Conservation (phyloP, 2,888 invertebrate species). For the Digitonthophagus gazella region DNA sequence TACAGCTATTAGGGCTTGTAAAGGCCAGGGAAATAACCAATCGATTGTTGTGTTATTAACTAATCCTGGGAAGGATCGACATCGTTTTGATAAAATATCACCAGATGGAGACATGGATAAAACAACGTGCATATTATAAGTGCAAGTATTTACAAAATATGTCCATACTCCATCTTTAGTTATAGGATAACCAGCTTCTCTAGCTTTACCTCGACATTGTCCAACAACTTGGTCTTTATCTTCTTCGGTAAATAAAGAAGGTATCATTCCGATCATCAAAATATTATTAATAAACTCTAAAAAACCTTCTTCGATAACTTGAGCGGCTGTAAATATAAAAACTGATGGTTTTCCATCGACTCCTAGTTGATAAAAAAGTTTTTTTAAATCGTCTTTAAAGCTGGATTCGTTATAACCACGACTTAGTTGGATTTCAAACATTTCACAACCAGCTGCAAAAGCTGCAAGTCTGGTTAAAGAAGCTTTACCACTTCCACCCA, state of each 20-base stretch:
- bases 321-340: conserved; percentile 81
- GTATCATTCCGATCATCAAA: conserved; percentile 80
- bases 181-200: conserved; percentile 68
- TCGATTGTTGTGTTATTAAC: conserved; percentile 91
- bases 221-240: conserved; percentile 82
- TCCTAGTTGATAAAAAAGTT: conserved; percentile 72
- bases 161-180: conserved; percentile 84
- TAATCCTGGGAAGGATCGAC: conserved; percentile 87
- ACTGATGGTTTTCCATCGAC: conserved; percentile 76
- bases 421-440: conserved; percentile 80
- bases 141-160: conserved; percentile 74
- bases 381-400: conserved; percentile 86
- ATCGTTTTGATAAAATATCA: conserved; percentile 76
- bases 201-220: conserved; percentile 66
- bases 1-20: conserved; percentile 83
- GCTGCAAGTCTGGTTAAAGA: conserved; percentile 76
- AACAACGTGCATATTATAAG: conserved; percentile 86
- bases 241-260: conserved; percentile 82
- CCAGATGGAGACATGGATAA: conserved; percentile 88
- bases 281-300: conserved; percentile 90
- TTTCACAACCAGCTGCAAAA: conserved; percentile 78
- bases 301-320: conserved; percentile 80
- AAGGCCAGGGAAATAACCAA: conserved; percentile 94
- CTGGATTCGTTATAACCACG: conserved; percentile 80
- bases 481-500: conserved; percentile 88